phyloP scores from a whole-genome alignment of 2,888 invertebrate genomes.

The Athripsodes cinereus region DNA sequence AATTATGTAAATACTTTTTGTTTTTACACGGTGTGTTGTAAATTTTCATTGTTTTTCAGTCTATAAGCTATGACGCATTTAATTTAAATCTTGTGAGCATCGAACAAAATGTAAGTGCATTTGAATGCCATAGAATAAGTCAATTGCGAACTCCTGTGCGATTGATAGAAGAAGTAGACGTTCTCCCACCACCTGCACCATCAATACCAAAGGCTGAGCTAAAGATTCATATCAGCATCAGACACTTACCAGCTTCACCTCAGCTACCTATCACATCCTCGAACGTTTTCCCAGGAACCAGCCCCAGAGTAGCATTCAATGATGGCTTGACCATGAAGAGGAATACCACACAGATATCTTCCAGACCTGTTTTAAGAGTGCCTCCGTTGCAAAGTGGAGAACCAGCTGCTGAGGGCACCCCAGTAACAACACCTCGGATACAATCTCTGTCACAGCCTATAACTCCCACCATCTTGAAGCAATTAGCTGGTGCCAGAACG shows the following conservation, averaged over 20 bases:
- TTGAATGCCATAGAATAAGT: slow-evolving; percentile 75
- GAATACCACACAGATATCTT: slow-evolving; percentile 12
- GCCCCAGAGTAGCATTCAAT: slow-evolving; percentile 40
- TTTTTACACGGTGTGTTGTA: background rate
- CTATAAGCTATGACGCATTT: slow-evolving; percentile 29
- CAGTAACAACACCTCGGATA: slow-evolving; percentile 18
- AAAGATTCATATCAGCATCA: slow-evolving; percentile 52
- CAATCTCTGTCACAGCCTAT: slow-evolving; percentile 30
- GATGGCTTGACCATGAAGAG: slow-evolving; percentile 12
- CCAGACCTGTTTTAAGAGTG: slow-evolving; percentile 7
- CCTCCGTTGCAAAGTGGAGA: slow-evolving; percentile 16
- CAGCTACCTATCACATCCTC: slow-evolving; percentile 31
- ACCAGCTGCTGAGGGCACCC: slow-evolving; percentile 26
- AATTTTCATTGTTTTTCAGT: slow-evolving; percentile 39
- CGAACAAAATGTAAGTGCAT: slow-evolving; percentile 67
- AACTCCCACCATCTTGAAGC: slow-evolving; percentile 38
- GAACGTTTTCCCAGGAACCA: slow-evolving; percentile 39
- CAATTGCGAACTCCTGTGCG: slow-evolving; percentile 65
- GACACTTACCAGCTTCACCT: slow-evolving; percentile 37
- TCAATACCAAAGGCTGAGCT: slow-evolving; percentile 60
- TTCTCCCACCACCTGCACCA: slow-evolving; percentile 52
- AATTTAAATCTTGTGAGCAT: slow-evolving; percentile 62
- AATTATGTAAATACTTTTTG: background rate
- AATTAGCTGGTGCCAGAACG: slow-evolving; percentile 28
- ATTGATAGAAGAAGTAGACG: slow-evolving; percentile 65